Base-by-base conservation (phyloP, 2,113 vertebrate genomes). In the Leptobrachium leishanense region DNA sequence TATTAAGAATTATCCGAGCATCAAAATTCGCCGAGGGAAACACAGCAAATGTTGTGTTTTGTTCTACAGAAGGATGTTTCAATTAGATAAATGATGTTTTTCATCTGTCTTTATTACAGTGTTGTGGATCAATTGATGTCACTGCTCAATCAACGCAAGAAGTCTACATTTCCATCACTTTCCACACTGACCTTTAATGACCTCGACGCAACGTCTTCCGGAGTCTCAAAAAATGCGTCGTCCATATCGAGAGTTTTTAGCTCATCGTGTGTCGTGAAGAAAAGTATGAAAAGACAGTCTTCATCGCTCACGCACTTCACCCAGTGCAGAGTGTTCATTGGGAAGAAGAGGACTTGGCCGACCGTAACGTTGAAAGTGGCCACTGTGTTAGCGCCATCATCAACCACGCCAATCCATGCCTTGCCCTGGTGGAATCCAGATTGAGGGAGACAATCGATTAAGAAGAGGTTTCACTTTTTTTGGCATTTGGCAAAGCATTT, bases 311-410 rank as follows among this genome's bases (percentile, higher is more conserved):
- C 75, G 0, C 89, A 91, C 82, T 91, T 92, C 55, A 90, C 1
- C 91, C 91, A 92, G 41, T 90, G 89, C 5, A 90, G 75, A 0
- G 85, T 91, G 75, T 90, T 89, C 57, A 82, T 73, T 3, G 86
- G 92, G 74, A 92, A 91, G 84, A 91, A 90, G 79, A 91, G 85
- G 11, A 88, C 86, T 54, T 91, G 92, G 2, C 89, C 90, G 0
- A 85, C 86, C 0, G 85, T 88, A 5, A 92, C 85, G 0, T 82
- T 91, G 85, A 89, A 89, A 0, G 87, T 91, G 65, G 82, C 84
- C 0, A 86, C 73, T 0, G 78, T 50, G 1, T 53, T 68, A 40
- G 82, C 82, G 20, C 82, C 89, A 4, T 85, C 81, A 0, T 85
- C 86, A 0, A 90, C 79, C 0, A 91, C 86, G 0, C 88, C 89